Evolutionary conservation across 2,888 invertebrate genomes (phyloP), one percentile per base, ranked within the genome.

Genomic region (Adela reaumurella): DNA sequence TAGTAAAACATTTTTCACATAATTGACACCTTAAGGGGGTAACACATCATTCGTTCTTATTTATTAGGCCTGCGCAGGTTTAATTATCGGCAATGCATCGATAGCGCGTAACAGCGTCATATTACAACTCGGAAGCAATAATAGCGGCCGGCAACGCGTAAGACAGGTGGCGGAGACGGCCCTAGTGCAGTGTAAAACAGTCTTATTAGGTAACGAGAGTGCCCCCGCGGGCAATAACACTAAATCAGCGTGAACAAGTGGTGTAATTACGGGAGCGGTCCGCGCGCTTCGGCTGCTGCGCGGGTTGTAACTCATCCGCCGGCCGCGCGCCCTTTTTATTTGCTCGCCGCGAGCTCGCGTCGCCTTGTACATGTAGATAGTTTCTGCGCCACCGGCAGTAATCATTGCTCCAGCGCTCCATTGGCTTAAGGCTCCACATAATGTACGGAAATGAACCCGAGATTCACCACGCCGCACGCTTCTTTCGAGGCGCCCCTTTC

Each of bases 191-290:
- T 73, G 76, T 72, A 74, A 76, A 77, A 74, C 70, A 74, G 68
- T 74, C 77, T 78, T 78, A 77, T 78, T 78, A 77, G 74, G 77
- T 77, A 76, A 71, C 76, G 69, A 73, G 74, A 71, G 74, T 74
- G 67, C 74, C 77, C 76, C 74, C 72, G 70, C 72, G 73, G 73
- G 78, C 79, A 80, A 81, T 81, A 81, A 80, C 78, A 76, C 76
- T 80, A 79, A 81, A 76, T 76, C 77, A 80, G 72, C 71, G 70
- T 73, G 76, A 79, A 77, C 81, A 79, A 81, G 79, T 80, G 76
- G 74, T 74, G 79, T 80, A 80, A 80, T 81, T 81, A 80, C 81
- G 74, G 70, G 62, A 70, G 72, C 74, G 74, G 20, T 45, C 35
- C 45, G 45, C 49, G 14, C 35, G 35, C 35, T 14, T 35, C 35